A percentile compares a stretch with the other conserved stretches of the same genome.
phyloP scores from a whole-genome alignment of 1,140 invertebrate species.

The Vollenhovia emeryi region DNA sequence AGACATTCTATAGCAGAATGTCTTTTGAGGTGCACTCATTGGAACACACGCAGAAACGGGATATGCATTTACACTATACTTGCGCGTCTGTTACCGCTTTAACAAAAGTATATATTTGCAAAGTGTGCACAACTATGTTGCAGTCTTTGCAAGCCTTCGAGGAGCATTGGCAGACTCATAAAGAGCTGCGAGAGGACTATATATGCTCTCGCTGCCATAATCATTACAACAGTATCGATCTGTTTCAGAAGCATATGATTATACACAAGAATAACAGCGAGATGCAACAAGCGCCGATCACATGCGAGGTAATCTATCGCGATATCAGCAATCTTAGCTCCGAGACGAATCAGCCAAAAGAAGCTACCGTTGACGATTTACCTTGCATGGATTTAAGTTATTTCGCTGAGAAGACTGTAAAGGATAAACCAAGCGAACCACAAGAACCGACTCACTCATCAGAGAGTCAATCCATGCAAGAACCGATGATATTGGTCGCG shows the following conservation, averaged over 20 bases:
- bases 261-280: constrained; percentile 30
- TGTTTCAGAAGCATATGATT: constrained; percentile 65
- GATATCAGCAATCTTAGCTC: neutral
- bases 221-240: constrained; percentile 3
- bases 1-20: constrained; percentile 52
- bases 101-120: constrained; percentile 68
- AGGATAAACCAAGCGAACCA: neutral
- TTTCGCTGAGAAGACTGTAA: neutral
- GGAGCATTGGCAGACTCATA: constrained; percentile 75
- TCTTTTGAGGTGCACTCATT: constrained; percentile 69
- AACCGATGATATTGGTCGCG: neutral
- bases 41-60: constrained; percentile 61
- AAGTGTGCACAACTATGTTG: constrained; percentile 63
- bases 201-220: constrained; percentile 60
- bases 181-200: constrained; percentile 48
- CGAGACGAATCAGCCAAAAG: neutral
- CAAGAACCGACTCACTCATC: too few species aligned
- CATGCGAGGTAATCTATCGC: constrained; percentile 63
- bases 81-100: constrained; percentile 42
- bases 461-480: neutral
- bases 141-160: constrained; percentile 61
- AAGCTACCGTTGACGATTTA: neutral
- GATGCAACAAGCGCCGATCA: neutral
- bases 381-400: neutral
- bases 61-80: constrained; percentile 44